A percentile compares a stretch with the other conserved stretches of the same genome.
These are phyloP conservation scores for Tokudaia muenninki DNA, from an alignment of 2,797 vertebrate species.

Conservation along the genomic window DNA sequence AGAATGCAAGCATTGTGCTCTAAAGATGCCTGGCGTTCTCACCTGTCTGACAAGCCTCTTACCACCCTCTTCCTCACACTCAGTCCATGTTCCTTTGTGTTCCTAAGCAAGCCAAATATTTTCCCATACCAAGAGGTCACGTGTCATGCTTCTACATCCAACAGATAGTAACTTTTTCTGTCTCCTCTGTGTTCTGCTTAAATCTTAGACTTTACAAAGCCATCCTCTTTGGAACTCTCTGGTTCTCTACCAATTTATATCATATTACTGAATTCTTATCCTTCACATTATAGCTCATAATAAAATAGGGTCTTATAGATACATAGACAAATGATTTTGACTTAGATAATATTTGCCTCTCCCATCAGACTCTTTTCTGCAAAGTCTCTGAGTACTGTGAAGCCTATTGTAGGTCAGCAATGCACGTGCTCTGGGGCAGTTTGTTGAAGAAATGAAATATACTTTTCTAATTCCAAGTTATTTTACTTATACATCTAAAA, in stretches of 20 bases:
- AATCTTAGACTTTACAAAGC: background rate
- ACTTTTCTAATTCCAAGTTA: background rate
- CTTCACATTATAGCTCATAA: background rate
- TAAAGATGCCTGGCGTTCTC: background rate
- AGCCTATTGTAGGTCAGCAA: background rate
- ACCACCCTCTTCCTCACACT: background rate
- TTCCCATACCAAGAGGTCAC: background rate
- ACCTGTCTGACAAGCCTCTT: accelerated
- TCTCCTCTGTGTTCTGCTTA: background rate
- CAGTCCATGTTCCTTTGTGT: background rate
- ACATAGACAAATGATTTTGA: background rate
- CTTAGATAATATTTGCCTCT: background rate
- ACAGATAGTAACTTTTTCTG: background rate
- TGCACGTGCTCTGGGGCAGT: background rate
- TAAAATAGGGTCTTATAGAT: background rate
- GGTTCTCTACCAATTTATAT: background rate
- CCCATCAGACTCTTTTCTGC: background rate
- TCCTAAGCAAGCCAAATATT: background rate
- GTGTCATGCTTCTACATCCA: background rate
- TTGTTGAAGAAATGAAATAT: conserved; percentile 16
- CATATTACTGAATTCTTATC: background rate
- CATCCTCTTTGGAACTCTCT: background rate
- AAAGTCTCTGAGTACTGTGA: background rate
- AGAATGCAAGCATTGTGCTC: background rate
- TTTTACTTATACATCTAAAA: conserved; percentile 24